Conservation (phyloP, 2,888 invertebrate genomes). For the Ophion obscuratus region DNA sequence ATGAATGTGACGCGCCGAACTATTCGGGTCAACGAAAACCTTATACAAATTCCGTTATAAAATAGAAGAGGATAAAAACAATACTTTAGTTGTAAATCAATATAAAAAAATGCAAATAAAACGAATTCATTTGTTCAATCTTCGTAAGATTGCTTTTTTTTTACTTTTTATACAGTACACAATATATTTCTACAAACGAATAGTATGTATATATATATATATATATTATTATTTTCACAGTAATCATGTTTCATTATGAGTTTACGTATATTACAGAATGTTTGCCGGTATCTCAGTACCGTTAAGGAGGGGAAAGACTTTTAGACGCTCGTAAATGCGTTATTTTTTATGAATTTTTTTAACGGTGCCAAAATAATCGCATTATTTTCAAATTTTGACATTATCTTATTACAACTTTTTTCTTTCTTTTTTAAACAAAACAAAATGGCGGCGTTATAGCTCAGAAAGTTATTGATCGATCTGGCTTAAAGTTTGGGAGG, state of each 20-base stretch:
- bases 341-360: no score
- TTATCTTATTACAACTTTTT: no score
- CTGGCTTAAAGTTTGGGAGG: no score
- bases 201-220: slow-evolving; percentile 48
- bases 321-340: no score
- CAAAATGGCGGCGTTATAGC: no score
- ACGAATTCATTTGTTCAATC: slow-evolving; percentile 50
- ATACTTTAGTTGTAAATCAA: slow-evolving; percentile 48
- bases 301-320: background rate
- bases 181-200: slow-evolving; percentile 58
- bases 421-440: no score
- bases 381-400: no score
- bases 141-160: slow-evolving; percentile 33
- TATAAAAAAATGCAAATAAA: slow-evolving; percentile 48
- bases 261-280: slow-evolving; percentile 5
- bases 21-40: slow-evolving; percentile 43
- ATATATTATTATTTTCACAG: slow-evolving; percentile 6
- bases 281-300: slow-evolving; percentile 4
- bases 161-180: slow-evolving; percentile 63
- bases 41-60: slow-evolving; percentile 56
- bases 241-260: slow-evolving; percentile 48
- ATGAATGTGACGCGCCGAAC: background rate
- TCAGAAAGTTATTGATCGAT: no score
- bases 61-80: slow-evolving; percentile 45
- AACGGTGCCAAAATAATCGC: no score